Conservation (phyloP, 37 sponge, comb jelly and placozoan species). For the Beroe ovata region DNA sequence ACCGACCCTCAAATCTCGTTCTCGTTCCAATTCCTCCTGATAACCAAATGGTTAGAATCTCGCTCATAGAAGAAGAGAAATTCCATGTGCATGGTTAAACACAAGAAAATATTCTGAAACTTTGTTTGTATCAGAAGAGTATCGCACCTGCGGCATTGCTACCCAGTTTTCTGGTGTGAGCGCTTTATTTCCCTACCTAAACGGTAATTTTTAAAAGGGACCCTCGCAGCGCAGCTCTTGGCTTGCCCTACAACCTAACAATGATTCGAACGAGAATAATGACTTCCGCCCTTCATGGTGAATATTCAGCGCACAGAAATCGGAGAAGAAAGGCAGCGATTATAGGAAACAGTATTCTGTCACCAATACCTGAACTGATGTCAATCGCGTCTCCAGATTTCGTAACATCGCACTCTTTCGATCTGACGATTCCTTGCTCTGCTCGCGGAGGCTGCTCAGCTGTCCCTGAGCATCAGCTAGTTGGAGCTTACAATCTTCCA, state of each 20-base stretch:
- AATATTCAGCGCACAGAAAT: no score
- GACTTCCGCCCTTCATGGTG: no score
- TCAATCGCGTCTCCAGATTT: not conserved
- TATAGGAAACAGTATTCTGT: not conserved
- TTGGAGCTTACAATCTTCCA: conserved; percentile 10
- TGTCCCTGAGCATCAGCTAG: not conserved
- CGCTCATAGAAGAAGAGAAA: no score
- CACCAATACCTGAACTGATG: not conserved
- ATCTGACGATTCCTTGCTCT: not conserved
- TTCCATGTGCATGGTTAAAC: no score
- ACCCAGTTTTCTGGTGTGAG: not conserved
- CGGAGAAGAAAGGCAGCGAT: no score
- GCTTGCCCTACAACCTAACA: no score
- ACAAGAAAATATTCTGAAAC: not conserved
- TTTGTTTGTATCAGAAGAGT: not conserved
- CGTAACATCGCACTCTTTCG: conserved; percentile 25
- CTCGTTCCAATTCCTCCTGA: conserved; percentile 30
- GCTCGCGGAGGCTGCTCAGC: not conserved
- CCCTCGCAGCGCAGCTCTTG: not conserved
- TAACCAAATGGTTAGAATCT: no score
- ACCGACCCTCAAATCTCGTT: conserved; percentile 9
- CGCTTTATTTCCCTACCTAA: not conserved
- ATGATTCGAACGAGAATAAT: no score
- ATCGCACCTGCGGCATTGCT: no score
- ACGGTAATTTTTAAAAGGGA: not conserved